These are phyloP conservation scores for Danio tinwini DNA, from an alignment of 2,797 vertebrate species.

Conservation along the genomic window DNA sequence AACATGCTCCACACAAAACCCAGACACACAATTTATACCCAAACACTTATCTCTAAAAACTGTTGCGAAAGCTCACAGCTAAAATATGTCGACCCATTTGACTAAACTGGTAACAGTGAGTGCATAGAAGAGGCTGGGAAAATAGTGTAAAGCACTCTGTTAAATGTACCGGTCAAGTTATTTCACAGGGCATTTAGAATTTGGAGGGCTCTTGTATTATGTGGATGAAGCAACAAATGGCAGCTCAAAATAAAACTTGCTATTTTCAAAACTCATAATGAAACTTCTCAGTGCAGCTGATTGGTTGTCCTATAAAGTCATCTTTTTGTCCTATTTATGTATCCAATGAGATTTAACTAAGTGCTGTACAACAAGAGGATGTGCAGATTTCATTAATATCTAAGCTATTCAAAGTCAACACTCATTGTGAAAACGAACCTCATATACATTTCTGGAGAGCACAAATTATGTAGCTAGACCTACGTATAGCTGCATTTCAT, in stretches of 20 bases:
- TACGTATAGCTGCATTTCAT: too few relatives aligned
- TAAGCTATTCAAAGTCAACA: too few relatives aligned
- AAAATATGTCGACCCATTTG: conserved; percentile 16
- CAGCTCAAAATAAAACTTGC: conserved; percentile 51
- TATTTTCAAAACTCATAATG: too few relatives aligned
- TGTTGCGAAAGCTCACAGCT: conserved; percentile 12
- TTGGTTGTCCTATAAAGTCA: too few relatives aligned
- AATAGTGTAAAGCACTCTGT: conserved; percentile 40
- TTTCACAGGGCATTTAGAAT: conserved; percentile 33
- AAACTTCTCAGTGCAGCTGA: too few relatives aligned
- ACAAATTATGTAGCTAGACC: too few relatives aligned
- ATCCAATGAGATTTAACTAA: too few relatives aligned
- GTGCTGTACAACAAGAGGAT: too few relatives aligned
- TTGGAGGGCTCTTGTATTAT: conserved; percentile 47
- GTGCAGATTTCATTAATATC: too few relatives aligned
- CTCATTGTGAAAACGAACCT: too few relatives aligned
- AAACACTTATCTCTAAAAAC: conserved; percentile 35
- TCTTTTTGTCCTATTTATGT: too few relatives aligned
- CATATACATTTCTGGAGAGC: too few relatives aligned
- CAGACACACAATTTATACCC: conserved; percentile 36
- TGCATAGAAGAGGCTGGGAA: conserved; percentile 40
- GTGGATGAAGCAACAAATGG: conserved; percentile 48
- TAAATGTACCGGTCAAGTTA: conserved; percentile 35
- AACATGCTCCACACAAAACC: conserved; percentile 37
- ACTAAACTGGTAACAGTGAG: conserved; percentile 18